Base-by-base conservation (phyloP, 2,113 vertebrate genomes). In the Indicator maculatus region DNA sequence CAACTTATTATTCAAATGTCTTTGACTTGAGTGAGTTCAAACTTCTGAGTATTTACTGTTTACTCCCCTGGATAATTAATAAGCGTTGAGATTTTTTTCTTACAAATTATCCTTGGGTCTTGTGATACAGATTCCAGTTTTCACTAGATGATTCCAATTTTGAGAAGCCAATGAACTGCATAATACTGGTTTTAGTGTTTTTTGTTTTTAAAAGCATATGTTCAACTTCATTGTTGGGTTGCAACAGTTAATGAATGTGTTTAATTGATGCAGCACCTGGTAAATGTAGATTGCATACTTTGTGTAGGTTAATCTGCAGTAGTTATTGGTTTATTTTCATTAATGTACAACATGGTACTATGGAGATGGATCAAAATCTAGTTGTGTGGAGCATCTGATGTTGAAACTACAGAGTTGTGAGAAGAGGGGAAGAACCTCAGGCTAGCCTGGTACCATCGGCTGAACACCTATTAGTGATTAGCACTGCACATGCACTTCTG, bases 271-370 rank as follows among this genome's bases (percentile, higher is more conserved):
- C 15, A 44, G 23, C 14, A 16, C 19, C 19, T 30, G 36, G 39
- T 77, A 28, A 59, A 0, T 67, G 39, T 12, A 31, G 27, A 12
- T 38, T 28, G 31, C 17, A 8, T 26, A 5, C 36, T 71, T 61
- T 47, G 5, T 38, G 0, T 36, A 50, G 5, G 26, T 65, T 19
- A 38, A 74, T 41, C 12, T 61, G 3, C 16, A 11, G 8, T 65
- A 44, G 64, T 41, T 45, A 6, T 56, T 56, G 5, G 28, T 66
- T 77, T 60, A 12, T 27, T 72, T 45, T 1, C 18, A 12, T 67
- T 27, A 31, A 33, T 16, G 11, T 44, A 2, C 18, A 41, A 5
- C 8, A 0, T 20, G 17, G 8, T 27, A 1, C 36, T 73, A 0
- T 31, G 33, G 52, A 65, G 30, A 30, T 60, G 30, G 38, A 80